Percentiles rank a stretch among this genome's conserved stretches.
phyloP scores from a whole-genome alignment of 2,113 vertebrate species.

The Percina caprodes region DNA sequence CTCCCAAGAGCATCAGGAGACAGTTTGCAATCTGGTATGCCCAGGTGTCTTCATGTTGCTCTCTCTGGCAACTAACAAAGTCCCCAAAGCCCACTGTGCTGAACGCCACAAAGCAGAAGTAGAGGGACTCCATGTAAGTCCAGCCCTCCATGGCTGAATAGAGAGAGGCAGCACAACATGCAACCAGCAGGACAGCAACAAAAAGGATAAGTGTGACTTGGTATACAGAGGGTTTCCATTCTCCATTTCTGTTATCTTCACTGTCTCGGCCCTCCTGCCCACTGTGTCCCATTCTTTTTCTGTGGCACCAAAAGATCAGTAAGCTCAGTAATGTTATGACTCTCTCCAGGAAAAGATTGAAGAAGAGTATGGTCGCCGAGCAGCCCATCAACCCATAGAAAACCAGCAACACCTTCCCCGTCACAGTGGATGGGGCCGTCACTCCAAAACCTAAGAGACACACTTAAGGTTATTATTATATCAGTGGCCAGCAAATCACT shows the following conservation, averaged over 20 bases:
- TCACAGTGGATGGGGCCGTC: conserved; percentile 69
- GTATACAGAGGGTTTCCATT: conserved; percentile 72
- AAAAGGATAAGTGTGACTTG: conserved; percentile 70
- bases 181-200: conserved; percentile 57
- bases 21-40: conserved; percentile 74
- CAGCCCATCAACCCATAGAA: conserved; percentile 79
- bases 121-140: conserved; percentile 76
- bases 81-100: conserved; percentile 81
- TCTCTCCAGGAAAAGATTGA: conserved; percentile 68
- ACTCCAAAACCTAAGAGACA: conserved; percentile 76
- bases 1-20: conserved; percentile 75
- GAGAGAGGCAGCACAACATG: conserved; percentile 68
- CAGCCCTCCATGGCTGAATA: conserved; percentile 77
- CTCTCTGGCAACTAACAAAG: conserved; percentile 77
- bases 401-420: conserved; percentile 77
- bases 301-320: conserved; percentile 54
- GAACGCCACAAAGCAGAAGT: conserved; percentile 81
- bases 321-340: conserved; percentile 65
- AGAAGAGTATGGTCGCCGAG: conserved; percentile 75
- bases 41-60: conserved; percentile 44
- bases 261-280: background rate
- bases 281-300: conserved; percentile 10
- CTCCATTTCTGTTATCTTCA: background rate
- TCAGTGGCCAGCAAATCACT: no score
- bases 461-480: background rate